Conservation (phyloP, 2,113 vertebrate species). For the Cairina moschata region DNA sequence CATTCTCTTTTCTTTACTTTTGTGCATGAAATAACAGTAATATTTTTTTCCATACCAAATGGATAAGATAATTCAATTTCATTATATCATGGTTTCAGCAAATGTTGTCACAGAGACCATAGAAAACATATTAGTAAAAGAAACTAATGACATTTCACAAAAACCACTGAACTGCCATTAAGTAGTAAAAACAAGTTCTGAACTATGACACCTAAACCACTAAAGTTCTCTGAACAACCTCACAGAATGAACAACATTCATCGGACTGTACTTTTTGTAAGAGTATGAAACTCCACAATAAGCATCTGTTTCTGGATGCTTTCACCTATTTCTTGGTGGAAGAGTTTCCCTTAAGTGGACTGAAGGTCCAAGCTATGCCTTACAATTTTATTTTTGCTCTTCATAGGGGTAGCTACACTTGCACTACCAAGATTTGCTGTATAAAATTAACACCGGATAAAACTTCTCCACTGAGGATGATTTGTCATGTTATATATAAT, state of each 20-base stretch:
- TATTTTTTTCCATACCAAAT: neutral
- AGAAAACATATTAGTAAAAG: neutral
- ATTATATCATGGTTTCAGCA: neutral
- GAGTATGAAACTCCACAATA: neutral
- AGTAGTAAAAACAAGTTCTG: neutral
- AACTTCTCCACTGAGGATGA: neutral
- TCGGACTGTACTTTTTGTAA: neutral
- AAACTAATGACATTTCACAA: neutral
- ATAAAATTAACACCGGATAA: neutral
- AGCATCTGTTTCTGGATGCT: neutral
- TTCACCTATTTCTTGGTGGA: neutral
- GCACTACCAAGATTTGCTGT: neutral
- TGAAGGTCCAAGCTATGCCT: neutral
- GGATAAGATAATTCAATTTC: neutral
- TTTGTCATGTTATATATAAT: neutral
- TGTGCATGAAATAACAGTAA: neutral
- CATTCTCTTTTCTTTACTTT: neutral
- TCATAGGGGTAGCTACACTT: neutral
- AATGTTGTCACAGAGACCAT: neutral
- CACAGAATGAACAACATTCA: neutral
- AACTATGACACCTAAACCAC: neutral
- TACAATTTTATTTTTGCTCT: neutral
- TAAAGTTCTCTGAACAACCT: neutral
- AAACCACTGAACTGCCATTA: neutral
- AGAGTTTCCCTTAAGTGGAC: neutral